phyloP scores from a whole-genome alignment of 1,140 invertebrate species.

The Lasioglossum albipes region DNA sequence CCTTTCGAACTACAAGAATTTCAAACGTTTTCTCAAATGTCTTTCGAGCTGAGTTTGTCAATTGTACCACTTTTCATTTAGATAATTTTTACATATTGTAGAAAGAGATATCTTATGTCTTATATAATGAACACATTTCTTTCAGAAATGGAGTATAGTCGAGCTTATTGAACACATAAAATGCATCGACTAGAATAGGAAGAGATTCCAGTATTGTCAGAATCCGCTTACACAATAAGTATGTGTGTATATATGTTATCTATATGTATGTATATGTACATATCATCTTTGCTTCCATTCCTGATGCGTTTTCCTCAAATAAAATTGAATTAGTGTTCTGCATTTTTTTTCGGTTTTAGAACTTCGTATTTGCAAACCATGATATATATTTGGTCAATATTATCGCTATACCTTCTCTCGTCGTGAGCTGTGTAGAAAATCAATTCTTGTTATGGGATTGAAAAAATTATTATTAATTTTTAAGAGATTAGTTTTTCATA shows the following conservation, averaged over 20 bases:
- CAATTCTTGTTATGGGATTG: background rate
- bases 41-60: constrained; percentile 1
- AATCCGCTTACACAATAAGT: constrained; percentile 7
- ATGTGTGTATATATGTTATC: background rate
- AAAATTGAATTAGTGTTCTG: background rate
- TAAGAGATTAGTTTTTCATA: background rate
- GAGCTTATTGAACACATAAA: constrained; percentile 39
- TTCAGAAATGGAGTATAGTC: constrained; percentile 38
- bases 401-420: background rate
- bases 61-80: background rate
- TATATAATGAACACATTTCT: constrained; percentile 47
- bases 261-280: background rate
- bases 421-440: background rate
- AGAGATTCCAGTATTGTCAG: constrained; percentile 20
- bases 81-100: constrained; percentile 22
- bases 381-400: background rate
- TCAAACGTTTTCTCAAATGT: constrained; percentile 12
- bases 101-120: constrained; percentile 34
- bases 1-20: constrained; percentile 37
- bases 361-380: background rate
- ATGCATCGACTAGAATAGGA: constrained; percentile 29
- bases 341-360: background rate
- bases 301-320: background rate
- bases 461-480: background rate
- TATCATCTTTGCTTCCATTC: background rate